Percentiles rank a stretch among this genome's conserved stretches.
Evolutionary conservation across 2,797 vertebrate species (phyloP).

Genomic region (Epinephelus awoara): DNA sequence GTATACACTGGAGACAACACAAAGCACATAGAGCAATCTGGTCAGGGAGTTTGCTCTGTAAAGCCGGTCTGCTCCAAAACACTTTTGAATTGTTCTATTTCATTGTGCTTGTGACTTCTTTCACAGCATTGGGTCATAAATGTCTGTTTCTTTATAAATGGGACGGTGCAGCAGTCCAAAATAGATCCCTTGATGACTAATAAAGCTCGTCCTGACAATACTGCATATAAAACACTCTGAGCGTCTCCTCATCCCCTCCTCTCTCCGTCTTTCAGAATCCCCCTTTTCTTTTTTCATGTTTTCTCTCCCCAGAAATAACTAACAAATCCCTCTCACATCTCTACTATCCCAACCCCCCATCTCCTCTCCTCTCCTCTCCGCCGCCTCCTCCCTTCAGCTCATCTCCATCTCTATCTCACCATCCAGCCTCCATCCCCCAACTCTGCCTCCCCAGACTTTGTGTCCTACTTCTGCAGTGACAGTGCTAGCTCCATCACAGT

Average conservation of each 20-base stretch:
- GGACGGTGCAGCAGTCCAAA: conserved; percentile 28
- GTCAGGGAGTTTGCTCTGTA: conserved; percentile 17
- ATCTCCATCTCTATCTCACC: conserved; percentile 37
- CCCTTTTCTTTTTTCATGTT: conserved; percentile 24
- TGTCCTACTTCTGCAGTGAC: conserved; percentile 74
- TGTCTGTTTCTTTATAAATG: conserved; percentile 11
- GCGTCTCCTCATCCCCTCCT: conserved; percentile 10
- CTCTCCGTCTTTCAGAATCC: conserved; percentile 15
- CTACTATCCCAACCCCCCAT: neutral
- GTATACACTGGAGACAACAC: conserved; percentile 20
- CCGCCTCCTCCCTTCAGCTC: conserved; percentile 30
- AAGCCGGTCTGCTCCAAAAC: conserved; percentile 5
- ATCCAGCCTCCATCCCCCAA: neutral
- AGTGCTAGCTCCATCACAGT: conserved; percentile 23
- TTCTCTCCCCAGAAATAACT: conserved; percentile 41
- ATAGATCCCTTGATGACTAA: conserved; percentile 47
- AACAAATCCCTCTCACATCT: conserved; percentile 36
- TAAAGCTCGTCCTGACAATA: conserved; percentile 50
- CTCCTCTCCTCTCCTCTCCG: conserved; percentile 1
- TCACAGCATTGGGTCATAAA: conserved; percentile 24
- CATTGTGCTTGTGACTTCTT: conserved; percentile 16
- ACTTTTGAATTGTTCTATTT: neutral
- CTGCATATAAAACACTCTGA: conserved; percentile 30
- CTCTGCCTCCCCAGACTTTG: conserved; percentile 46
- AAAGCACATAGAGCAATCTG: conserved; percentile 17